Evolutionary conservation across 2,797 vertebrate species (phyloP), one percentile per base, ranked within the genome.

Genomic region (Esox masquinongy): DNA sequence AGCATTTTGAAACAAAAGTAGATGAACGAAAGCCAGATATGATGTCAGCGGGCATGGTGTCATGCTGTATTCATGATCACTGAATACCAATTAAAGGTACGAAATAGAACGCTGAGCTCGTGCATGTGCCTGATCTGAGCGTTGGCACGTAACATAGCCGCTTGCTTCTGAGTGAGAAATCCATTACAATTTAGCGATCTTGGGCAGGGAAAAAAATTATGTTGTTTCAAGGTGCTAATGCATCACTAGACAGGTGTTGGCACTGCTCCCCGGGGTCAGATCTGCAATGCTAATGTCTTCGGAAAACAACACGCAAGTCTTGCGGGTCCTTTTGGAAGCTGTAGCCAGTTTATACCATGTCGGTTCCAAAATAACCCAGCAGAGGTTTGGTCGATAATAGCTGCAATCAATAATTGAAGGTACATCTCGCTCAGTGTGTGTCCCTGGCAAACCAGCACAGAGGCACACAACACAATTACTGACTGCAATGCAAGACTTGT

Each of bases 361-460:
- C 73, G 51, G 31, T 86, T 84, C 83, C 79, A 79, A 80, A 85
- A 86, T 81, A 86, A 76, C 77, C 87, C 77, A 76, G 78, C 74
- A 74, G 47, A 74, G 68, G 77, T 73, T 79, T 49, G 47, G 61
- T 79, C 43, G 43, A 56, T 82, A 90, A 90, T 82, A 84, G 78
- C 73, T 73, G 77, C 84, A 82, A 91, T 87, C 84, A 86, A 85
- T 92, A 92, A 90, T 81, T 79, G 80, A 92, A 86, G 79, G 78
- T 82, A 56, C 26, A 86, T 77, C 50, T 79, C 29, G n/a, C 66
- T 39, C 59, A 16, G 7, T 68, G 34, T 53, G 22, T 74, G 5
- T 70, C 19, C 69, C 43, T 74, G 59, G 63, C 63, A 70, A 26
- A 56, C 84, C 77, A 70, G 68, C 81, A 61, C 72, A 83, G 74